Evolutionary conservation across 2,888 invertebrate species (phyloP).

Genomic region (Hemistola chrysoprasaria): DNA sequence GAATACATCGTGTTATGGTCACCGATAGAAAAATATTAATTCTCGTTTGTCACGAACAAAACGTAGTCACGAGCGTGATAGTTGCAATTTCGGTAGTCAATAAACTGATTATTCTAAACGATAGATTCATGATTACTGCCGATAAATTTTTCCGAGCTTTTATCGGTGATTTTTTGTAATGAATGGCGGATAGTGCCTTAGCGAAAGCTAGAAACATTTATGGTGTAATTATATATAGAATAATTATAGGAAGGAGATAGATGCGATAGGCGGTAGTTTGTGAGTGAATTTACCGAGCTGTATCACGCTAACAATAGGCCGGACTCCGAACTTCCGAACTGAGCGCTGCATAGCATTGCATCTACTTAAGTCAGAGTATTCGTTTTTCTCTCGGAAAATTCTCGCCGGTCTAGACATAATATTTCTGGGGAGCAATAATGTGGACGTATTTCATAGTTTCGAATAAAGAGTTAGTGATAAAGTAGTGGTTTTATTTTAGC

Average conservation of each 20-base stretch:
- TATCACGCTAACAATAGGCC: constrained; percentile 77
- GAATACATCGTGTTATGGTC: constrained; percentile 26
- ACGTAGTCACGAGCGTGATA: constrained; percentile 35
- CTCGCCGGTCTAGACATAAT: constrained; percentile 75
- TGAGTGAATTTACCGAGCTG: constrained; percentile 60
- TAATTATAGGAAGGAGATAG: constrained; percentile 59
- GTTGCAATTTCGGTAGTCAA: constrained; percentile 23
- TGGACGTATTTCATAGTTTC: constrained; percentile 51
- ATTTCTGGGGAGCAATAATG: constrained; percentile 64
- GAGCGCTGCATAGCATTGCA: constrained; percentile 36
- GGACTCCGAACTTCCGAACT: no score
- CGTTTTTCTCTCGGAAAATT: constrained; percentile 70
- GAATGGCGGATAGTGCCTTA: constrained; percentile 36
- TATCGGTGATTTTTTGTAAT: constrained; percentile 20
- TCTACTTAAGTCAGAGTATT: constrained; percentile 43
- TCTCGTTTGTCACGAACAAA: constrained; percentile 42
- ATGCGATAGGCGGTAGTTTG: constrained; percentile 51
- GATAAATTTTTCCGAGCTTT: constrained; percentile 25
- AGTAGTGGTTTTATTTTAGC: constrained; percentile 13
- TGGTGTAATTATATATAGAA: constrained; percentile 62
- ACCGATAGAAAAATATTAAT: constrained; percentile 38
- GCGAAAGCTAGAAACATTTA: constrained; percentile 53
- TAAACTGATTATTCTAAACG: constrained; percentile 25
- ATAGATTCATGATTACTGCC: constrained; percentile 24
- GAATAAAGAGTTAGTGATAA: constrained; percentile 30